Evolutionary conservation across 1,140 invertebrate species (phyloP).

Genomic region (Drosophila gunungcola): DNA sequence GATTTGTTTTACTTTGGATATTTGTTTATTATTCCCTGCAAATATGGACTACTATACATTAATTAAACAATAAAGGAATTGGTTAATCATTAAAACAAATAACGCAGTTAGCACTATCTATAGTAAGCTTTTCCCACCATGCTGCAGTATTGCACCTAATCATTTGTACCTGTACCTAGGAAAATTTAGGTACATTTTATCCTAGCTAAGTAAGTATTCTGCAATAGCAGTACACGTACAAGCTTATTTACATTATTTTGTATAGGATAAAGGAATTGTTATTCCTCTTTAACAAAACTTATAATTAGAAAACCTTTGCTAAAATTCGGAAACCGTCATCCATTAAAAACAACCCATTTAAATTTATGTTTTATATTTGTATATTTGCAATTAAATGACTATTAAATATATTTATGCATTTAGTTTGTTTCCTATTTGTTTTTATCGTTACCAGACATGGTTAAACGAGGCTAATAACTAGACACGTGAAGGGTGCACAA

Average conservation of each 20-base stretch:
- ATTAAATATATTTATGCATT: slow-evolving; percentile 63
- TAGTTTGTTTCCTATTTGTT: slow-evolving; percentile 58
- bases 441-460: slow-evolving; percentile 65
- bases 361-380: slow-evolving; percentile 50
- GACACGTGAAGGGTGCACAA: slow-evolving; percentile 53
- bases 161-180: too few species aligned
- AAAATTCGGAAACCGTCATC: too few species aligned
- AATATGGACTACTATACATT: too few species aligned
- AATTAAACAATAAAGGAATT: too few species aligned
- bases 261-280: too few species aligned
- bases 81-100: not conserved
- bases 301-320: too few species aligned
- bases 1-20: not conserved
- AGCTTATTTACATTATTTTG: too few species aligned
- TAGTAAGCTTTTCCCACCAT: not conserved
- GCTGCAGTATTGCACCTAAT: not conserved
- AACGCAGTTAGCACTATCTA: not conserved
- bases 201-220: too few species aligned
- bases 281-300: too few species aligned
- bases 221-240: too few species aligned
- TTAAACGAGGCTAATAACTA: slow-evolving; percentile 75
- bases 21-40: not conserved
- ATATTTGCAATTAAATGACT: slow-evolving; percentile 58
- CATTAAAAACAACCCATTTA: not conserved
- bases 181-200: too few species aligned